Evolutionary conservation across 2,888 invertebrate genomes (phyloP), one percentile per base, ranked within the genome.

Genomic region (Aphidius colemani): DNA sequence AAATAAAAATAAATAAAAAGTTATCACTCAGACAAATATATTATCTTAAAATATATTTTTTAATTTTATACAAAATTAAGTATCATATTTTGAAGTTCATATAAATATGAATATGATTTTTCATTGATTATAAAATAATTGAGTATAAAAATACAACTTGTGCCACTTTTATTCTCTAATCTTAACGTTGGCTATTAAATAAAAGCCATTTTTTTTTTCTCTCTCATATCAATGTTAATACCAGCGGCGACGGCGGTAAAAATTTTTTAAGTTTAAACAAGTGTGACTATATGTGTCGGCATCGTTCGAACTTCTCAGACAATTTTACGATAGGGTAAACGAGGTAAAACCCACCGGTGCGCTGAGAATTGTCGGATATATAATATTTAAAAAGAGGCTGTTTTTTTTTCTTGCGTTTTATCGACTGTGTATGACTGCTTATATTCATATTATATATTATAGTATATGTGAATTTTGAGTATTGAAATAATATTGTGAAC

Each of bases 291-390:
- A 43, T 62, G 49, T 62, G 62, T 62, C 62, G 62, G 62, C 43
- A 49, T 62, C 41, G 50, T 55, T 30, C 30, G 30, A 30, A 30
- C 30, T 30, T 56, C 13, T 18, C 40, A 43, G 62, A 62, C 62
- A 56, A 49, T 62, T 62, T 62, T 62, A 62, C 56, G 62, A 62
- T 30, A 48, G 56, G 50, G 55, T 62, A 43, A 56, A 48, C 56
- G 60, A 56, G 39, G 40, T 30, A 30, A 30, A 30, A 30, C 30
- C 30, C 30, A 30, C 30, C 30, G 30, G 30, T 30, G 30, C 3
- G 30, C 30, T 53, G 56, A 50, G 56, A 60, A 53, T 64, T 58
- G 60, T 61, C 64, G 64, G 56, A 56, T 41, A 18, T 30, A 30
- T 30, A 30, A 30, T 30, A 30, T 30, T 30, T 30, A 41, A 11